Evolutionary conservation across 2,797 vertebrate genomes (phyloP), one percentile per base, ranked within the genome.

Genomic region (Aplochiton taeniatus): DNA sequence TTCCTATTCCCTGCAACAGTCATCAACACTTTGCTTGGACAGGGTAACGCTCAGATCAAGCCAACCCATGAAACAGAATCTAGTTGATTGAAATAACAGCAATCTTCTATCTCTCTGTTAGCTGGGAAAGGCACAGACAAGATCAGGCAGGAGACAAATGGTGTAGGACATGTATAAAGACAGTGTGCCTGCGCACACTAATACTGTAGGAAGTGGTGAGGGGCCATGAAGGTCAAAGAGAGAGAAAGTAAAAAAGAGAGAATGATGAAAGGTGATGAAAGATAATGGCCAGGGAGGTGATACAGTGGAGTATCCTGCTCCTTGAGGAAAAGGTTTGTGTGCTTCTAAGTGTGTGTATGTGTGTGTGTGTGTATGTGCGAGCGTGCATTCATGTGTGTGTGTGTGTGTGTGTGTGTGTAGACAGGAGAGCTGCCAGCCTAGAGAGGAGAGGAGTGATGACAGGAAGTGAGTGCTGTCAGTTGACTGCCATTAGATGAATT

Each of bases 401-500:
- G 13, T 44, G 31, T 41, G 51, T 16, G 5, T 16, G 19, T 1
- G 17, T 16, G 51, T 10, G 17, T 17, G 16, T 18, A 9, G 51
- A 16, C 51, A 53, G 51, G 20, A 14, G 55, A 57, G 8, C 13
- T 20, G 55, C 14, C 19, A 41, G 44, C 42, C 14, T 11, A 12
- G 41, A 57, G 65, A 61, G 60, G 58, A 72, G 70, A 69, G 12
- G 53, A 66, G 68, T 53, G 78, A 78, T 85, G 85, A 85, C 84
- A 82, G 73, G 68, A n/a, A 50, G 57, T 43, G 71, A 75, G 77
- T 56, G 11, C 58, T 79, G 80, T 87, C 82, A 85, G 73, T 68
- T 53, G 70, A 74, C 81, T 74, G 65, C 66, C 69, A 85, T 84
- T 82, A 84, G 60, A 83, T 82, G 45, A 85, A 83, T 88, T 83